Evolutionary conservation across 2,888 invertebrate genomes (phyloP).

Genomic region (Tetramorium bicarinatum): DNA sequence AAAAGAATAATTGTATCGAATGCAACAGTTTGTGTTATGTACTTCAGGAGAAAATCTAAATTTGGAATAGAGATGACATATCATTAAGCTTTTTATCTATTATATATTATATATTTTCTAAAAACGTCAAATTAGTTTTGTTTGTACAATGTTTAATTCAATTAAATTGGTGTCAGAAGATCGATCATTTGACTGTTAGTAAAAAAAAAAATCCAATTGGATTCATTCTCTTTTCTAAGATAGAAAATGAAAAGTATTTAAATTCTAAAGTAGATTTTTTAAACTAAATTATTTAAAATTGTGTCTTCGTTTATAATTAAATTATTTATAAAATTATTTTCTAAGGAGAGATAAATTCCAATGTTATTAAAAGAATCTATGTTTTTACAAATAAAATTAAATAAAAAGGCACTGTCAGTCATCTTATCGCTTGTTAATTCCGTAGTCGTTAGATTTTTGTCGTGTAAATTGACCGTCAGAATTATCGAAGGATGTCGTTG

Average conservation of each 20-base stretch:
- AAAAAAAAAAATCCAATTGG: background rate
- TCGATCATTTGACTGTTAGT: background rate
- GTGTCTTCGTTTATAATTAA: background rate
- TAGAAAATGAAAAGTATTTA: background rate
- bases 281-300: conserved; percentile 14
- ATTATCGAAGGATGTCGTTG: background rate
- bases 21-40: background rate
- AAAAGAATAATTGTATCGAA: conserved; percentile 64
- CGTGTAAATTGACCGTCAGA: background rate
- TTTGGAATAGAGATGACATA: background rate
- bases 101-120: no score
- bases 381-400: background rate
- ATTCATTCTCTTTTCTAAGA: background rate
- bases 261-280: background rate
- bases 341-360: background rate
- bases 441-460: background rate
- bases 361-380: background rate
- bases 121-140: background rate
- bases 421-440: background rate
- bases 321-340: background rate
- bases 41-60: conserved; percentile 3
- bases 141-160: conserved; percentile 1
- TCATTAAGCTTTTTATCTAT: background rate
- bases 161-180: background rate
- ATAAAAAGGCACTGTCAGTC: background rate